A percentile compares a stretch with the other conserved stretches of the same genome.
Conservation (phyloP, 2,113 vertebrate species). For the Hyperoodon ampullatus region DNA sequence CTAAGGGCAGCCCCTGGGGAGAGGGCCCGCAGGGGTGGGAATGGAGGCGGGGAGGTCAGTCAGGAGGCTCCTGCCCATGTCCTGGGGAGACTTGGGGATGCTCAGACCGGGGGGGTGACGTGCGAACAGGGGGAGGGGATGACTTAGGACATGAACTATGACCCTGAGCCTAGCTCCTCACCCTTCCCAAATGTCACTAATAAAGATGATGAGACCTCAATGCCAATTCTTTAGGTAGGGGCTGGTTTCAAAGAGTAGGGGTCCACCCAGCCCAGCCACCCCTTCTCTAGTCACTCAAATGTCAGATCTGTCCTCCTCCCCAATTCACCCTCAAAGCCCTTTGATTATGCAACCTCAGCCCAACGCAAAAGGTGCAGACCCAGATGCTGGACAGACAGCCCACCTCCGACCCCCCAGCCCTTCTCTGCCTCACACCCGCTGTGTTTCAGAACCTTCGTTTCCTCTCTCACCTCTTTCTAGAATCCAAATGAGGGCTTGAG, state of each 20-base stretch:
- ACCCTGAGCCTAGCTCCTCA: background rate
- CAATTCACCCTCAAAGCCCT: background rate
- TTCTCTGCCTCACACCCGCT: background rate
- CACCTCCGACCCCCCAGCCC: background rate
- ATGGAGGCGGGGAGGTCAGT: background rate
- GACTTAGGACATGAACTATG: background rate
- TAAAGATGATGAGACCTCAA: background rate
- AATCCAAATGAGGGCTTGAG: background rate
- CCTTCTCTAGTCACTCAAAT: background rate
- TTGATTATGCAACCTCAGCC: background rate
- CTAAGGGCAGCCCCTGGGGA: background rate
- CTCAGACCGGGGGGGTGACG: background rate
- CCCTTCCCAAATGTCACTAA: background rate
- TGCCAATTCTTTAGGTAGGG: background rate
- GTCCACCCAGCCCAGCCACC: background rate
- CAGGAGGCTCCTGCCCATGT: background rate
- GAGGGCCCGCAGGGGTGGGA: background rate
- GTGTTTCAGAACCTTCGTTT: background rate
- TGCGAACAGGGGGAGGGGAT: background rate
- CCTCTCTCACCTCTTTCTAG: background rate
- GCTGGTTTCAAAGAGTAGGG: background rate
- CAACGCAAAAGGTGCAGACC: background rate
- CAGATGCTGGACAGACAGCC: fast-evolving
- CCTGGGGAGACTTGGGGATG: background rate
- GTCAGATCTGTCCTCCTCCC: background rate